Base-by-base conservation (phyloP, 2,113 vertebrate species). In the Pterocles burchelli region DNA sequence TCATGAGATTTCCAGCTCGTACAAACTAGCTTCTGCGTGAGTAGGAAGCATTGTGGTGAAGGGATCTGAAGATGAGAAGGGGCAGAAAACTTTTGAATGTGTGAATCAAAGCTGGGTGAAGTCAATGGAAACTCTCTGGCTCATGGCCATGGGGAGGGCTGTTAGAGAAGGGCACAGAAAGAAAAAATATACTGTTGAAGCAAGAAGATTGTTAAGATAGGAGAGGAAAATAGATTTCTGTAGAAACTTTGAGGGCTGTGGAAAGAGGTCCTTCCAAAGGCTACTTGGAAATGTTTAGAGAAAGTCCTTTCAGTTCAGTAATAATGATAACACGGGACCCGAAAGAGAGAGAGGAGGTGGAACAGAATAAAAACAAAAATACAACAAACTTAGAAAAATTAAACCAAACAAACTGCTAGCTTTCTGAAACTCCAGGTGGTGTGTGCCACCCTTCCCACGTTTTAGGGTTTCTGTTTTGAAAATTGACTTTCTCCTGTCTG, bases 41-140 rank as follows among this genome's bases (percentile, higher is more conserved):
- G 92, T 90, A 83, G 93, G 93, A 95, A 93, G 51, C 14, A 8
- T 17, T 85, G 88, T 0, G 48, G 63, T 91, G 13, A 80, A 92
- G 72, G 96, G 93, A 94, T 86, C 38, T 65, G 72, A 71, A 95
- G 90, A 89, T 90, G 91, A 93, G 85, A 91, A 85, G 49, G 41
- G 85, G 67, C 46, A 91, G 81, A 93, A 91, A 74, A 63, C 43
- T 80, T 94, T 26, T 90, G 91, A 94, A 63, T 3, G 7, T 13
- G 51, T 70, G 81, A 95, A 73, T 34, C 76, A 76, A 52, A 83
- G 89, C 71, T 18, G 11, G 2, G 36, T 66, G 71, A 94, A 80
- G 79, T 70, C 88, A 61, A 55, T 93, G 95, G 96, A 96, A 97
- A 96, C 63, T 96, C 91, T 89, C 29, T 62, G 86, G 55, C 59